Evolutionary conservation across 2,797 vertebrate genomes (phyloP).

Genomic region (Gymnoscopelus microlampas): DNA sequence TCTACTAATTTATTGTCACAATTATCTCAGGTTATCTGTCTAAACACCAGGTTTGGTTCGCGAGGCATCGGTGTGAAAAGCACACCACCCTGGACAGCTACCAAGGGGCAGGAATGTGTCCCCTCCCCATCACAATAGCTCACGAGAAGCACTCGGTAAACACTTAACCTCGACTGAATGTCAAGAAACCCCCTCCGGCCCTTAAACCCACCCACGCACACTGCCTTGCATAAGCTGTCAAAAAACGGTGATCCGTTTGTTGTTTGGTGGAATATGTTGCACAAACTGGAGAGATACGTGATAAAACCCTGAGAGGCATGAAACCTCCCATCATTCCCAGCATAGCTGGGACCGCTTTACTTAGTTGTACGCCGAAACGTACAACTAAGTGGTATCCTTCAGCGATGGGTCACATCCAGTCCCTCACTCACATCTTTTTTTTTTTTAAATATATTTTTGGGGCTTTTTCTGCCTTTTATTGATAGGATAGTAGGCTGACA

Average conservation of each 20-base stretch:
- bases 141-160: constrained; percentile 70
- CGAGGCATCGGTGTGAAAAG: constrained; percentile 46
- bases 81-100: constrained; percentile 51
- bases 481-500: too few species aligned
- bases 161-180: constrained; percentile 46
- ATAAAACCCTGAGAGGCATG: background rate
- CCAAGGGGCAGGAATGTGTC: constrained; percentile 70
- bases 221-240: constrained; percentile 10
- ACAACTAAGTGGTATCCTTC: background rate
- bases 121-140: constrained; percentile 63
- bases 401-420: constrained; percentile 28
- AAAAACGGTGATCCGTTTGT: constrained; percentile 13
- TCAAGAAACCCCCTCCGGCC: constrained; percentile 31
- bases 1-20: constrained; percentile 41
- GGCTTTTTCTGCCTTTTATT: too few species aligned
- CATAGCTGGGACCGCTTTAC: background rate
- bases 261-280: constrained; percentile 22
- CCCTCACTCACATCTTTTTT: constrained; percentile 32
- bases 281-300: background rate
- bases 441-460: too few species aligned
- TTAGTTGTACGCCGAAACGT: too few species aligned
- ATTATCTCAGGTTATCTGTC: constrained; percentile 20
- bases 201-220: background rate
- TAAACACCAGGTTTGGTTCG: background rate
- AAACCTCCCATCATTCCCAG: background rate